A percentile compares a stretch with the other conserved stretches of the same genome.
Conservation (phyloP, 2,888 invertebrate genomes). For the Glyphotaelius pellucidus region DNA sequence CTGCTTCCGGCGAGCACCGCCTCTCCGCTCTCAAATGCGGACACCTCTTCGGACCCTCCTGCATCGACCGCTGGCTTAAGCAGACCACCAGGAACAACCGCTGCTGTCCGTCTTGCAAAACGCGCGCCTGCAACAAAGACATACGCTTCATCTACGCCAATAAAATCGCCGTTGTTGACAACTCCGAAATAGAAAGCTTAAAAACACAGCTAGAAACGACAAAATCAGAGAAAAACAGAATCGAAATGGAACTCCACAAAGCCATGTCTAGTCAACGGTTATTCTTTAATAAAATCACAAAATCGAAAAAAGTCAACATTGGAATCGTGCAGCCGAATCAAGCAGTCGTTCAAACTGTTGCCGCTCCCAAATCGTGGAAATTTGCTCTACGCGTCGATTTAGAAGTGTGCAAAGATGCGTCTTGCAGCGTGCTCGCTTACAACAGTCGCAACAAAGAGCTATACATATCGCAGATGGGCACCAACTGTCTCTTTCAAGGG, state of each 20-base stretch:
- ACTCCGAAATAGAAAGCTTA: conserved; percentile 83
- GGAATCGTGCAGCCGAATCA: conserved; percentile 68
- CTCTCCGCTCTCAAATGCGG: conserved; percentile 94
- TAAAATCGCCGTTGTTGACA: conserved; percentile 86
- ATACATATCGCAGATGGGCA: conserved; percentile 86
- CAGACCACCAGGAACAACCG: conserved; percentile 77
- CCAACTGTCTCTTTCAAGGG: conserved; percentile 84
- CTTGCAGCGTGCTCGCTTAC: conserved; percentile 88
- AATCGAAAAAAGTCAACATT: too few species aligned
- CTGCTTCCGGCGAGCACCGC: conserved; percentile 90
- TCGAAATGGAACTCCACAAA: conserved; percentile 80
- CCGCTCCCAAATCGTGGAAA: background rate
- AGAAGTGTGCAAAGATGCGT: conserved; percentile 82
- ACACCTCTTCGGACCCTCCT: conserved; percentile 91
- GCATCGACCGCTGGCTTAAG: conserved; percentile 87
- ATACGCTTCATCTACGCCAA: conserved; percentile 89
- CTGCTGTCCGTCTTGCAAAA: conserved; percentile 93
- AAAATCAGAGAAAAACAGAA: conserved; percentile 76
- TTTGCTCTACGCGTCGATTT: conserved; percentile 69
- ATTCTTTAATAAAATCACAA: conserved; percentile 61
- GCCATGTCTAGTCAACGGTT: conserved; percentile 71
- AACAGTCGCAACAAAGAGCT: conserved; percentile 81
- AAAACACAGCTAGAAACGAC: conserved; percentile 79
- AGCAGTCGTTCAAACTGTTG: conserved; percentile 66
- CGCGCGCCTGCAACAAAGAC: conserved; percentile 82